Evolutionary conservation across 2,888 invertebrate species (phyloP), one percentile per base, ranked within the genome.

Genomic region (Lacanobia oleracea): DNA sequence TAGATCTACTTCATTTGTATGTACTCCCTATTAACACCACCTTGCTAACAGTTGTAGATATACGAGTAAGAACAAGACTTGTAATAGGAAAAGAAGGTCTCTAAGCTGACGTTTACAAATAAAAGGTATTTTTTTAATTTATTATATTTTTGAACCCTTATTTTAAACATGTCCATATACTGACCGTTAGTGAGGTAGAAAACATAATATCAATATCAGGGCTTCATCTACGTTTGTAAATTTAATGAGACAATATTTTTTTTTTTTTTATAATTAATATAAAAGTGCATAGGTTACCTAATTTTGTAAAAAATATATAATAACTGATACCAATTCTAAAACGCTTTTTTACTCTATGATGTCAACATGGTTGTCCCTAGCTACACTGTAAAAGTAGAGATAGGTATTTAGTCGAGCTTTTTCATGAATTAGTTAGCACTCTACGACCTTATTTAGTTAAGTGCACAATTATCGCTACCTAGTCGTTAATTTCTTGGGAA

Each of bases 21-120:
- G 53, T 40, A 50, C 23, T 43, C 18, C 45, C n/a, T 51, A 65
- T 75, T 76, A 81, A 67, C 65, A 67, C 54, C 33, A 33, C n/a
- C 37, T 45, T 33, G 56, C 64, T 70, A 76, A 81, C 10, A 37
- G 43, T 50, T 48, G 10, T 56, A 51, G 1, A 61, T 51, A 14
- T 67, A n/a, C n/a, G n/a, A n/a, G n/a, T n/a, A 16, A 27, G 16
- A 53, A 45, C 48, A 21, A 54, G 53, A 60, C 59, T 21, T 37
- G 40, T 72, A n/a, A 2, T 45, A 37, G n/a, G 8, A 50, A 53
- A 21, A 57, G 21, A 27, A 40, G 21, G 16, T 53, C 16, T 40
- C 23, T 2, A 7, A 67, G 10, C 56, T 33, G 27, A 27, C 27
- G 18, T 37, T 40, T 9, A 40, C 40, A 40, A 40, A 40, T 40